phyloP scores from a whole-genome alignment of 2,797 vertebrate genomes.

The Notamacropus eugenii region DNA sequence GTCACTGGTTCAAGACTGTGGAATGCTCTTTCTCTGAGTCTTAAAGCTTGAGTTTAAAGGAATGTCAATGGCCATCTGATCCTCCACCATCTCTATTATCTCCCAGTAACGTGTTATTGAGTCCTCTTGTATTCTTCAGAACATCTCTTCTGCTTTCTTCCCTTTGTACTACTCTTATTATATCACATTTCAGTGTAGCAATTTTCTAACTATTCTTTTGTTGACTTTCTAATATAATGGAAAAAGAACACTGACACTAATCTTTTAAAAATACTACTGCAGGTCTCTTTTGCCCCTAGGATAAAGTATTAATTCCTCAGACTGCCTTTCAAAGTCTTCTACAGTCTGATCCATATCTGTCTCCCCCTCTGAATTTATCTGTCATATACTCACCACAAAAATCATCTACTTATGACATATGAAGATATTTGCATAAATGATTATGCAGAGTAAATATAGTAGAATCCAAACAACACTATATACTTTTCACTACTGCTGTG shows the following conservation, averaged over 20 bases:
- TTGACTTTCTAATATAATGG: not conserved
- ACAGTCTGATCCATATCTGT: not conserved
- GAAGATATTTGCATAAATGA: not conserved
- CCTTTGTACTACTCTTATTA: not conserved
- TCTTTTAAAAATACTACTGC: slow-evolving; percentile 22
- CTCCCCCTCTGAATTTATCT: not conserved
- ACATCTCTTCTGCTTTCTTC: not conserved
- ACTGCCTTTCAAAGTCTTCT: not conserved
- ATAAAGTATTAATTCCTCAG: not conserved
- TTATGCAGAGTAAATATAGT: not conserved
- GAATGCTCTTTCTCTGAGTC: not conserved
- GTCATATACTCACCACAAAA: not conserved
- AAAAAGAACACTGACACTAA: slow-evolving; percentile 4
- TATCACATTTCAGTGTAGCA: not conserved
- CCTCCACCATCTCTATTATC: not conserved
- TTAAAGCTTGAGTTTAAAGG: not conserved
- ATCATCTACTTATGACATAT: not conserved
- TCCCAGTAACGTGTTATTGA: not conserved
- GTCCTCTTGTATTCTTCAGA: not conserved
- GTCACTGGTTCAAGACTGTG: not conserved
- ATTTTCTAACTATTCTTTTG: not conserved
- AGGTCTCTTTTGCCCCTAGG: not conserved
- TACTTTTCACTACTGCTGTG: not conserved
- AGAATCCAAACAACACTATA: not conserved
- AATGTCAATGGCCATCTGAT: not conserved